Evolutionary conservation across 2,888 invertebrate species (phyloP).

Genomic region (Agriopis aurantiaria): DNA sequence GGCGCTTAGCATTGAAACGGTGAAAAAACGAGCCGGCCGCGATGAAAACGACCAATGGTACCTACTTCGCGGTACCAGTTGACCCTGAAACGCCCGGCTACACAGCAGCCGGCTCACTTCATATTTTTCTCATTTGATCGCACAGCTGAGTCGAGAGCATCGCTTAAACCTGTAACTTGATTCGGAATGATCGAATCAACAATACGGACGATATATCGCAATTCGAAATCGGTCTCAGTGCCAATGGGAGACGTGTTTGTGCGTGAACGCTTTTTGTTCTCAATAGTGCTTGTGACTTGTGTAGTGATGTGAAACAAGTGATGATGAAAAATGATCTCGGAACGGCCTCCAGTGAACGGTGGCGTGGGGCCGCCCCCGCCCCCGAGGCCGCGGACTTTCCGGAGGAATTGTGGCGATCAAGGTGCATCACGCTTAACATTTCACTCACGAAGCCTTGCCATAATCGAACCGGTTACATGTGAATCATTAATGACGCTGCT

Average conservation of each 20-base stretch:
- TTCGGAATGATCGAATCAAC: constrained; percentile 49
- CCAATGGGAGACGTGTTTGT: constrained; percentile 43
- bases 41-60: constrained; percentile 65
- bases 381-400: constrained; percentile 81
- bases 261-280: constrained; percentile 47
- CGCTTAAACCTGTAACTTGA: constrained; percentile 47
- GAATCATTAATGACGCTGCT: constrained; percentile 31
- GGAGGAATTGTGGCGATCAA: constrained; percentile 87
- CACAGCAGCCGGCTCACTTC: constrained; percentile 68
- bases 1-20: constrained; percentile 68
- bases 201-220: constrained; percentile 45
- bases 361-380: constrained; percentile 73
- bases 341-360: constrained; percentile 77
- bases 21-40: constrained; percentile 71
- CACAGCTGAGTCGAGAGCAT: constrained; percentile 53
- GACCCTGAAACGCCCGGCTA: constrained; percentile 78
- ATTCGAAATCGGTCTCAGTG: constrained; percentile 35
- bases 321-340: constrained; percentile 82
- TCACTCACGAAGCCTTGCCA: constrained; percentile 43
- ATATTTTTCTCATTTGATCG: constrained; percentile 58
- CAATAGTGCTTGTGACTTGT: constrained; percentile 50
- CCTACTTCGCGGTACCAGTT: constrained; percentile 64
- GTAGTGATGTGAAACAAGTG: constrained; percentile 66
- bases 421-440: constrained; percentile 66
- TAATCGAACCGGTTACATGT: constrained; percentile 47